Conservation (phyloP, 2,113 vertebrate species). For the Oncorhynchus keta region DNA sequence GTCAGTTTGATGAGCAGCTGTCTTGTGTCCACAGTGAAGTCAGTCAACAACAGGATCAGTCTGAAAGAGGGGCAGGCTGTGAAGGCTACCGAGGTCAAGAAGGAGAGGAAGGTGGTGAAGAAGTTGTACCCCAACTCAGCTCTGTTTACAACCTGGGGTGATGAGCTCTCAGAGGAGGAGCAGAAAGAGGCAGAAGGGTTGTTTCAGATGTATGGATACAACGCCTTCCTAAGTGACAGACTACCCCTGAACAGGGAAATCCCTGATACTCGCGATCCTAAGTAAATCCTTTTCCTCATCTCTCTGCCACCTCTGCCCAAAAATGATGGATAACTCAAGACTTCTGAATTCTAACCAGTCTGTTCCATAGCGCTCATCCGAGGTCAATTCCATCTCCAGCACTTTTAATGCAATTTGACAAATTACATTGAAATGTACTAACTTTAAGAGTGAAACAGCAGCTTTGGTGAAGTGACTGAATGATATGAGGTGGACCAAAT, state of each 20-base stretch:
- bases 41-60: conserved; percentile 31
- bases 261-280: conserved; percentile 61
- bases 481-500: not conserved
- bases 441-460: too few species aligned
- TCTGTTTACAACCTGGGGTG: conserved; percentile 67
- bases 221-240: conserved; percentile 70
- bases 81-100: conserved; percentile 8
- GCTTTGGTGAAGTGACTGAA: too few species aligned
- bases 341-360: too few species aligned
- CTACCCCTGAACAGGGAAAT: conserved; percentile 68
- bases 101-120: conserved; percentile 43
- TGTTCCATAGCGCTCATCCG: too few species aligned
- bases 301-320: not conserved
- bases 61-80: not conserved
- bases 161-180: conserved; percentile 60
- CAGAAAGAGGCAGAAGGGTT: conserved; percentile 63
- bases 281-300: conserved; percentile 37
- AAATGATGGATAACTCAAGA: too few species aligned
- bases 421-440: too few species aligned
- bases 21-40: conserved; percentile 32
- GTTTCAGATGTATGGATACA: conserved; percentile 69
- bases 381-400: too few species aligned
- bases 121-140: conserved; percentile 64
- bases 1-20: not conserved
- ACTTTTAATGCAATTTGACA: too few species aligned